These are phyloP conservation scores for Xenentodon cancila DNA, from an alignment of 2,797 vertebrate genomes.

Conservation along the genomic window DNA sequence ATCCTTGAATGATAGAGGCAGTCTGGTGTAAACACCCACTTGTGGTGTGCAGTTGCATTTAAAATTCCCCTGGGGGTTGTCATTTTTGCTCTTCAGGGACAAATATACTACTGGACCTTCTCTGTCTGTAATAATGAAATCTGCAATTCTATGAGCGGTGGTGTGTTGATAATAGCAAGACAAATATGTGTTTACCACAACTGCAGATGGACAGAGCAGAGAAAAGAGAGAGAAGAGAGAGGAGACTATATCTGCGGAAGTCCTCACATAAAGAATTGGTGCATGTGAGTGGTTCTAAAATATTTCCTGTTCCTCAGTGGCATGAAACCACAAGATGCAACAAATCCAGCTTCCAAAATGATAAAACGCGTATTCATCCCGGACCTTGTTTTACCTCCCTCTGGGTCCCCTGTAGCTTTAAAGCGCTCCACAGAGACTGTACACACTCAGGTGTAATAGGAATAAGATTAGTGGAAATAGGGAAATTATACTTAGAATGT, in stretches of 20 bases:
- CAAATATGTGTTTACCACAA: constrained; percentile 46
- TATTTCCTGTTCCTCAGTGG: constrained; percentile 16
- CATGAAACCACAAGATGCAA: constrained; percentile 31
- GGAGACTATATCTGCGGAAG: constrained; percentile 28
- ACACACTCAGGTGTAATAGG: constrained; percentile 83
- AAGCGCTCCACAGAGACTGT: constrained; percentile 78
- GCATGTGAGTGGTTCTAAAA: constrained; percentile 4
- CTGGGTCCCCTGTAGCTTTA: constrained; percentile 64
- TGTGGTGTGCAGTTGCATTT: constrained; percentile 28
- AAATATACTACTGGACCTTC: constrained; percentile 57
- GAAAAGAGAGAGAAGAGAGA: constrained; percentile 35
- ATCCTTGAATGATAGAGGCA: constrained; percentile 2
- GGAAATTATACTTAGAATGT: constrained; percentile 82
- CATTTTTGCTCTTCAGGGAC: constrained; percentile 22
- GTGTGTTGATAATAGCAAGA: constrained; percentile 48
- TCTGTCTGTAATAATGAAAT: constrained; percentile 69
- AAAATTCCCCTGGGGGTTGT: constrained; percentile 4
- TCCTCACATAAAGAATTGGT: constrained; percentile 6
- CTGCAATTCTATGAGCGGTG: constrained; percentile 45
- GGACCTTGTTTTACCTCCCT: constrained; percentile 67
- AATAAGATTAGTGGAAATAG: constrained; percentile 76
- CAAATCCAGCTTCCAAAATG: constrained; percentile 56
- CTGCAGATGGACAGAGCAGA: constrained; percentile 50
- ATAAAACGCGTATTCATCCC: constrained; percentile 74
- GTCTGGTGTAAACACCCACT: constrained; percentile 41